Base-by-base conservation (phyloP, 1,140 invertebrate species). In the Galendromus occidentalis region DNA sequence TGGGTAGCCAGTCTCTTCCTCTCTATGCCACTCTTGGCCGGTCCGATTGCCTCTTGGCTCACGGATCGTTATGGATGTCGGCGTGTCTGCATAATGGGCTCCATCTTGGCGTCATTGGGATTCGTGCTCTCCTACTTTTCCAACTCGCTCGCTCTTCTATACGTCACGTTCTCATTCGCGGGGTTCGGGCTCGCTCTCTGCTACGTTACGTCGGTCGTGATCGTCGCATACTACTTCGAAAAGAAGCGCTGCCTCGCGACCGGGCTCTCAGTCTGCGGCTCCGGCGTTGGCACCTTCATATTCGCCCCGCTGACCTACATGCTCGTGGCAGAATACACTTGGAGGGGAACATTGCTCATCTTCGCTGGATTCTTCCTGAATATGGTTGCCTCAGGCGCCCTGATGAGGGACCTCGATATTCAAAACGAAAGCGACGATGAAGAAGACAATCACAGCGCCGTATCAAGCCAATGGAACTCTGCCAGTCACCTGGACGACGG, bases 151-250 rank as follows among this genome's bases (percentile, higher is more conserved):
- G 70, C 71, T 33, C 67, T 74, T 68, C 70, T 79, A 20, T 78
- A 74, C 67, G 65, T 79, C n/a, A 75, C 74, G 1, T 78, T 77
- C 66, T 71, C 75, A 44, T 66, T 79, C n/a, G 72, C 76, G 18
- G 77, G 78, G 14, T 73, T 76, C 65, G 78, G 78, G 5, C 72
- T 80, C 44, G 76, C 78, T 9, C 72, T 80, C 9, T 77, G 77
- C 67, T 80, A 79, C 70, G 88, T 93, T 1, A 85, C 89, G 1
- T 86, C 87, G 0, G 86, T 90, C 1, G 91, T 96, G 0, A 90
- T 91, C 69, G 91, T 97, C 2, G 90, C 91, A 1, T 93, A 92
- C 73, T 97, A 95, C 74, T 97, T 97, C 74, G 91, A 96, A 70
- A 87, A 87, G 70, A 85, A 83, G 71, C 77, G 91, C 63, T 92